A percentile compares a stretch with the other conserved stretches of the same genome.
Evolutionary conservation across 2,888 invertebrate species (phyloP).

Genomic region (Anoplius nigerrimus): DNA sequence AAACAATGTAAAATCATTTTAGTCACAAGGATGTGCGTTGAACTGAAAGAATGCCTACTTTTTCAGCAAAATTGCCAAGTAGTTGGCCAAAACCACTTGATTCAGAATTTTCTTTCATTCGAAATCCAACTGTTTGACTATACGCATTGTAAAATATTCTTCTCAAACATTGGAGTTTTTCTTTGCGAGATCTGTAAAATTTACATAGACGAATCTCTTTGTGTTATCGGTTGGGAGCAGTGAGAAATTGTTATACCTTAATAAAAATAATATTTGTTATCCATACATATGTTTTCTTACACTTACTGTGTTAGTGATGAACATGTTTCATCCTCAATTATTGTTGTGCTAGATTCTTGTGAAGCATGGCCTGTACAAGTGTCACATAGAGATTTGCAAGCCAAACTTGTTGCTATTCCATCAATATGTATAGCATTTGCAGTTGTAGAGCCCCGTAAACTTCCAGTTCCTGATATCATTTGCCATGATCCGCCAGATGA

Average conservation of each 20-base stretch:
- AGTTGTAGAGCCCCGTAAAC: conserved; percentile 78
- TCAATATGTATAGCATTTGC: conserved; percentile 67
- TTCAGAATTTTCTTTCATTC: conserved; percentile 76
- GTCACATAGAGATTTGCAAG: conserved; percentile 61
- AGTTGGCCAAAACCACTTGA: conserved; percentile 76
- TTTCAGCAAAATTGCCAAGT: conserved; percentile 76
- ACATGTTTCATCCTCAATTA: conserved; percentile 73
- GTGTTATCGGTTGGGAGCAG: conserved; percentile 7
- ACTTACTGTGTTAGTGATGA: conserved; percentile 62
- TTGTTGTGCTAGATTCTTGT: conserved; percentile 74
- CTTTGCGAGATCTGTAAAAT: conserved; percentile 74
- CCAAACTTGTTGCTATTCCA: conserved; percentile 59
- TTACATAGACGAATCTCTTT: too few species aligned
- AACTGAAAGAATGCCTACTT: conserved; percentile 76
- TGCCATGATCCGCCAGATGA: conserved; percentile 82
- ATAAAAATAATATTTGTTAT: conserved; percentile 6
- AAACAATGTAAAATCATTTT: conserved; percentile 43
- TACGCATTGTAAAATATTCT: conserved; percentile 78
- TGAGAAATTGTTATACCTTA: conserved; percentile 12
- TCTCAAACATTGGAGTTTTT: conserved; percentile 77
- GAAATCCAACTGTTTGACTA: conserved; percentile 77
- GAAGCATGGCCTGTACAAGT: conserved; percentile 70
- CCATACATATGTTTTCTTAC: neutral
- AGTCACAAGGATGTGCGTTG: conserved; percentile 73
- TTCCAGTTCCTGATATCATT: conserved; percentile 82